Conservation (phyloP, 2,888 invertebrate species). For the Habrosyne pyritoides region DNA sequence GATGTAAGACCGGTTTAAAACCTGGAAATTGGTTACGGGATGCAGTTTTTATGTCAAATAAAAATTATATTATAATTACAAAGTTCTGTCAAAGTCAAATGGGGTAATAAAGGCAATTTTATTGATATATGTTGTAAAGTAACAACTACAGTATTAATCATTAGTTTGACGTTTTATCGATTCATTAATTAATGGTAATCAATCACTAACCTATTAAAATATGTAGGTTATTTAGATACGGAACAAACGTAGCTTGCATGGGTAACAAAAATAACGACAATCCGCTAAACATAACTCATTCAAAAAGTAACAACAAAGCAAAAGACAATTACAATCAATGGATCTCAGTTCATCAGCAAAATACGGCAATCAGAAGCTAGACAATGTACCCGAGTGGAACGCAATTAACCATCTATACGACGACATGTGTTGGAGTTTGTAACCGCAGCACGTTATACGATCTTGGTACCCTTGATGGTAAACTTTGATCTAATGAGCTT, state of each 20-base stretch:
- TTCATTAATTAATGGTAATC: background rate
- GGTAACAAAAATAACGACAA: too few relatives aligned
- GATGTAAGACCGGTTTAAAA: slow-evolving; percentile 30
- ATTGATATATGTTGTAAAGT: too few relatives aligned
- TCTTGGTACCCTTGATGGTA: background rate
- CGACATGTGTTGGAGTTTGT: background rate
- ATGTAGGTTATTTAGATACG: background rate
- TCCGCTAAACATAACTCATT: too few relatives aligned
- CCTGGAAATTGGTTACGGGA: background rate
- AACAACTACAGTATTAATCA: background rate
- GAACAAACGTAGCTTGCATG: background rate
- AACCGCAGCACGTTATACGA: background rate
- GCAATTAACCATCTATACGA: background rate
- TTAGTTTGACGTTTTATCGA: background rate
- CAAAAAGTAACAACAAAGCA: too few relatives aligned
- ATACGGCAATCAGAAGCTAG: background rate
- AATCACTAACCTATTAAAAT: background rate
- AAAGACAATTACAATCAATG: background rate
- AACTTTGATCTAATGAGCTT: background rate
- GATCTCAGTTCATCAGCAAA: background rate
- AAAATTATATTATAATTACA: background rate
- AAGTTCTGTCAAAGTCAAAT: too few relatives aligned
- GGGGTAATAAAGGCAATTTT: too few relatives aligned
- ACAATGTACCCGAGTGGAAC: background rate
- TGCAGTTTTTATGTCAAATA: background rate